These are phyloP conservation scores for Kryptolebias marmoratus DNA, from an alignment of 2,113 vertebrate genomes.

Conservation along the genomic window DNA sequence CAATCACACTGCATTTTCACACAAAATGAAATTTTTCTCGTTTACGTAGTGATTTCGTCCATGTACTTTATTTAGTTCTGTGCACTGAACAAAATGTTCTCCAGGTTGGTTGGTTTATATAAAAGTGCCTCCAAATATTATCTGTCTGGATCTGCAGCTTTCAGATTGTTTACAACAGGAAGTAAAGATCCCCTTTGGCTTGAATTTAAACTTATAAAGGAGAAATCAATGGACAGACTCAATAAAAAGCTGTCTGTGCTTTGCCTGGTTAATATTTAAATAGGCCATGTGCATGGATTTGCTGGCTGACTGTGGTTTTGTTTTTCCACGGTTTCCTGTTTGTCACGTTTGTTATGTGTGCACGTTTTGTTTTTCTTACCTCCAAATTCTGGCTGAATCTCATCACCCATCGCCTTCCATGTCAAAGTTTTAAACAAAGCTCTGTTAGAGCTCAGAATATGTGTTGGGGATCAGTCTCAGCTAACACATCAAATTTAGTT, in stretches of 20 bases:
- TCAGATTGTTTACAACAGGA: constrained; percentile 28
- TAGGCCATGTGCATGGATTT: constrained; percentile 21
- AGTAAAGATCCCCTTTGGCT: constrained; percentile 25
- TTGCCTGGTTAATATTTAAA: constrained; percentile 64
- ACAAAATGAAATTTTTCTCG: too few relatives aligned
- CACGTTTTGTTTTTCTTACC: too few relatives aligned
- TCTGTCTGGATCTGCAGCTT: constrained; percentile 10
- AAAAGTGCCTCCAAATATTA: not conserved
- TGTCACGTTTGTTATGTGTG: too few relatives aligned
- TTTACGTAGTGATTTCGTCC: not conserved
- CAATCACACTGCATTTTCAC: not conserved
- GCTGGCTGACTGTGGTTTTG: constrained; percentile 28
- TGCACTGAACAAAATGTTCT: not conserved
- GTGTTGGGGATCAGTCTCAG: too few relatives aligned
- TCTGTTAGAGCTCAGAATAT: too few relatives aligned
- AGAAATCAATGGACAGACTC: constrained; percentile 53
- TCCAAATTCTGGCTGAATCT: too few relatives aligned
- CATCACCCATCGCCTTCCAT: too few relatives aligned
- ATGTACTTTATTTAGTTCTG: not conserved
- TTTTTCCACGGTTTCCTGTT: constrained; percentile 30
- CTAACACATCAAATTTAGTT: too few relatives aligned
- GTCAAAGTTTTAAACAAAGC: too few relatives aligned
- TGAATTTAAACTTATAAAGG: constrained; percentile 34
- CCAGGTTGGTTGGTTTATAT: constrained; percentile 10
- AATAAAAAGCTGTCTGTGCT: constrained; percentile 44